A percentile compares a stretch with the other conserved stretches of the same genome.
These are phyloP conservation scores for Halcyon smyrnensis DNA, from an alignment of 2,797 vertebrate genomes.

Conservation along the genomic window DNA sequence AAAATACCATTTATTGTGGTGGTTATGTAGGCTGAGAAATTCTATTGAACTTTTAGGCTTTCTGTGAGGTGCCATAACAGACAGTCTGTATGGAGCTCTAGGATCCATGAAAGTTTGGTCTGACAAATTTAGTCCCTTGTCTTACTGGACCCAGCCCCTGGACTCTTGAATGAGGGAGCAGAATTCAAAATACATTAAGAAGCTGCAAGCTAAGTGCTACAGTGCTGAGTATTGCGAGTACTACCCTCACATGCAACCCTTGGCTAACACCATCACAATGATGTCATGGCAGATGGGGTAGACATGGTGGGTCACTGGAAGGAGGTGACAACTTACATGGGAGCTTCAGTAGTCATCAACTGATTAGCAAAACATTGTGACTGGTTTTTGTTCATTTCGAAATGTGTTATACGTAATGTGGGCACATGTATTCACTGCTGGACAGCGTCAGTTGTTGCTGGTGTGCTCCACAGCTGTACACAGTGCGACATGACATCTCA, in stretches of 20 bases:
- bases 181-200: not conserved
- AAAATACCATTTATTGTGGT: not conserved
- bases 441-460: not conserved
- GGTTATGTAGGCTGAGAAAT: not conserved
- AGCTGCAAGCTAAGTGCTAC: not conserved
- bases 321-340: not conserved
- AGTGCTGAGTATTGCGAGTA: rapidly evolving
- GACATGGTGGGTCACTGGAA: not conserved
- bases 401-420: not conserved
- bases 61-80: not conserved
- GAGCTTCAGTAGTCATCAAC: not conserved
- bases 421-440: not conserved
- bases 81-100: not conserved
- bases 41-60: not conserved
- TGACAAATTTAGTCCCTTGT: not conserved
- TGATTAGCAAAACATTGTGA: not conserved
- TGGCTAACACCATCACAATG: rapidly evolving
- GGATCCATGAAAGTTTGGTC: not conserved
- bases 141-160: not conserved
- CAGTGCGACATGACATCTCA: not conserved
- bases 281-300: not conserved
- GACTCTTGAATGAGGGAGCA: not conserved
- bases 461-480: not conserved
- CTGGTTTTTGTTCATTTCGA: not conserved
- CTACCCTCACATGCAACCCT: not conserved